These are phyloP conservation scores for Ceramica pisi DNA, from an alignment of 2,888 invertebrate genomes.

Conservation along the genomic window DNA sequence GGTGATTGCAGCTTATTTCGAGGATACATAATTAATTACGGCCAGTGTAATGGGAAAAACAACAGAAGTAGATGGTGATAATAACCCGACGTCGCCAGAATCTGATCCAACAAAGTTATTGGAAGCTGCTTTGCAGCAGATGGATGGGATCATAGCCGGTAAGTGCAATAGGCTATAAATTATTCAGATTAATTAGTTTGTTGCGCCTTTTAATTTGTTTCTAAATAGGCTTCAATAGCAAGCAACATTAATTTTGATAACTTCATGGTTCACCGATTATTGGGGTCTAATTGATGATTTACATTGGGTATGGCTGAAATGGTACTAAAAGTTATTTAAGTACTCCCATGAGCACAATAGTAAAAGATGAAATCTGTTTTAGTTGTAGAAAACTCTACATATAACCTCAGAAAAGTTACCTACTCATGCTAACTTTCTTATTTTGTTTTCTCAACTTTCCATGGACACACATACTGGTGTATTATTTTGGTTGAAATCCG, in stretches of 20 bases:
- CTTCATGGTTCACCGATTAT: constrained; percentile 77
- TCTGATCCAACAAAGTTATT: constrained; percentile 96
- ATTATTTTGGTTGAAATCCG: background rate
- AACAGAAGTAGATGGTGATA: constrained; percentile 88
- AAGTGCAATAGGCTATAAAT: constrained; percentile 67
- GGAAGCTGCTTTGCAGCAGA: constrained; percentile 96
- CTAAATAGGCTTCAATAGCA: constrained; percentile 4
- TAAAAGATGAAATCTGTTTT: background rate
- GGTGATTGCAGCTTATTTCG: constrained; percentile 41
- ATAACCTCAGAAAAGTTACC: constrained; percentile 51
- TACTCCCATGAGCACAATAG: background rate
- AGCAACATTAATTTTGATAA: constrained; percentile 55
- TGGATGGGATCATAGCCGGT: constrained; percentile 97
- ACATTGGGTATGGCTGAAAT: constrained; percentile 33
- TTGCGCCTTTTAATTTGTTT: background rate
- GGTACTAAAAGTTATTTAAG: background rate
- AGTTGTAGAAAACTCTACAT: constrained; percentile 1
- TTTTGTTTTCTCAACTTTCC: constrained; percentile 28
- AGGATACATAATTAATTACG: constrained; percentile 28
- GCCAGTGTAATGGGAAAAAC: constrained; percentile 86
- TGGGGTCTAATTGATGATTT: constrained; percentile 71
- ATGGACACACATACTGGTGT: background rate
- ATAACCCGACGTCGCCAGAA: constrained; percentile 91
- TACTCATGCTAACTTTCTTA: constrained; percentile 35
- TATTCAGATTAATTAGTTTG: background rate